A percentile compares a stretch with the other conserved stretches of the same genome.
These are phyloP conservation scores for Lordiphosa collinella DNA, from an alignment of 1,140 invertebrate genomes.

Conservation along the genomic window DNA sequence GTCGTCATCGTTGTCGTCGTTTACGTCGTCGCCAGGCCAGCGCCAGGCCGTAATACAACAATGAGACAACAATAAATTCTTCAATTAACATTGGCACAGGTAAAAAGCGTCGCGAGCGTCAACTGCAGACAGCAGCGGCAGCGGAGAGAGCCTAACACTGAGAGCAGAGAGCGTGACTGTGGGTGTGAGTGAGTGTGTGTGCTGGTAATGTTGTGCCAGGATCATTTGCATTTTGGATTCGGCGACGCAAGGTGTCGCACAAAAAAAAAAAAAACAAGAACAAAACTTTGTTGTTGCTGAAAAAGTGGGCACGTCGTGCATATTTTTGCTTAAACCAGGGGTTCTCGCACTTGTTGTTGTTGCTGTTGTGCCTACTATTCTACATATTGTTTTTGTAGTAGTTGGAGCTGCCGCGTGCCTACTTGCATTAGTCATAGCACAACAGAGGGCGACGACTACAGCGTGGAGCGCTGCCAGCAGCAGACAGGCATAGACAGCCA, in stretches of 20 bases:
- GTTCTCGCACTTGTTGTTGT: conserved; percentile 52
- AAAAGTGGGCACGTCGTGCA: conserved; percentile 74
- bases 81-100: conserved; percentile 76
- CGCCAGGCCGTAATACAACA: conserved; percentile 67
- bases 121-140: conserved; percentile 26
- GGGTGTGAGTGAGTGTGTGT: not conserved
- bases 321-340: conserved; percentile 49
- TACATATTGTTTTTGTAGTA: conserved; percentile 59
- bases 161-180: conserved; percentile 31
- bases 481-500: conserved; percentile 50
- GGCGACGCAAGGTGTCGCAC: conserved; percentile 62
- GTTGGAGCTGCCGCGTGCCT: conserved; percentile 56
- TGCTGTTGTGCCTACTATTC: conserved; percentile 43
- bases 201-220: conserved; percentile 39
- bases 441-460: conserved; percentile 17
- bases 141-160: conserved; percentile 13
- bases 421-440: conserved; percentile 64
- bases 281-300: conserved; percentile 51
- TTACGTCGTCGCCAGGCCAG: conserved; percentile 27
- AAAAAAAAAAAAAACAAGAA: conserved; percentile 26
- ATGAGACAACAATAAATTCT: conserved; percentile 76
- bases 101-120: conserved; percentile 48
- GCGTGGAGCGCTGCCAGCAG: conserved; percentile 1
- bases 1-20: conserved; percentile 18
- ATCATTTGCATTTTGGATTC: conserved; percentile 67